Conservation (phyloP, 2,888 invertebrate genomes). For the Oligia strigilis region DNA sequence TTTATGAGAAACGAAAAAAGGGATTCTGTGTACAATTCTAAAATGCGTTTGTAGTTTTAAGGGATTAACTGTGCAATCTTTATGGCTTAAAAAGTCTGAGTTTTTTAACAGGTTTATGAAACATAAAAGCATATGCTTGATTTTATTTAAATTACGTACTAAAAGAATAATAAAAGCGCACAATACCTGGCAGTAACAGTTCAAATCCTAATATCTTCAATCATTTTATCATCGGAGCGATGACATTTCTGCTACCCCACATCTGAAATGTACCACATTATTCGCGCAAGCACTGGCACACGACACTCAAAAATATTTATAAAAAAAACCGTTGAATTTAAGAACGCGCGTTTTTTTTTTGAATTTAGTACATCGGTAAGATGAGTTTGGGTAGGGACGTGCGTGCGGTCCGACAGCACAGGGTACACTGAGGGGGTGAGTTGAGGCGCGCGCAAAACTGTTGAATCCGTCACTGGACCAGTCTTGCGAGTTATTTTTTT, state of each 20-base stretch:
- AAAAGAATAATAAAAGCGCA: slow-evolving; percentile 47
- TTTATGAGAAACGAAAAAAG: neutral
- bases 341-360: slow-evolving; percentile 65
- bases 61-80: neutral
- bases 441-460: slow-evolving; percentile 88
- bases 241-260: slow-evolving; percentile 79
- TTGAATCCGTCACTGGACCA: slow-evolving; percentile 79
- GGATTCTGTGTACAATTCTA: neutral
- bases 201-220: slow-evolving; percentile 71
- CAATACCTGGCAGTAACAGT: slow-evolving; percentile 76
- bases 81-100: neutral
- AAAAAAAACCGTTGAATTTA: slow-evolving; percentile 54
- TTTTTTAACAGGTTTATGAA: neutral
- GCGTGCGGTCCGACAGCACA: slow-evolving; percentile 69
- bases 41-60: slow-evolving; percentile 10
- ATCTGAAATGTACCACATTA: slow-evolving; percentile 82
- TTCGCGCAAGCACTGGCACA: slow-evolving; percentile 72
- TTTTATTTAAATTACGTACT: neutral
- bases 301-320: slow-evolving; percentile 68
- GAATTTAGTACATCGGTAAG: slow-evolving; percentile 74
- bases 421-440: slow-evolving; percentile 76
- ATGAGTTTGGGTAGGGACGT: slow-evolving; percentile 69
- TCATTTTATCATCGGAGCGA: slow-evolving; percentile 80
- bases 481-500: slow-evolving; percentile 50
- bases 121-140: neutral